Evolutionary conservation across 2,888 invertebrate genomes (phyloP), one percentile per base, ranked within the genome.

Genomic region (Sialis fuliginosa): DNA sequence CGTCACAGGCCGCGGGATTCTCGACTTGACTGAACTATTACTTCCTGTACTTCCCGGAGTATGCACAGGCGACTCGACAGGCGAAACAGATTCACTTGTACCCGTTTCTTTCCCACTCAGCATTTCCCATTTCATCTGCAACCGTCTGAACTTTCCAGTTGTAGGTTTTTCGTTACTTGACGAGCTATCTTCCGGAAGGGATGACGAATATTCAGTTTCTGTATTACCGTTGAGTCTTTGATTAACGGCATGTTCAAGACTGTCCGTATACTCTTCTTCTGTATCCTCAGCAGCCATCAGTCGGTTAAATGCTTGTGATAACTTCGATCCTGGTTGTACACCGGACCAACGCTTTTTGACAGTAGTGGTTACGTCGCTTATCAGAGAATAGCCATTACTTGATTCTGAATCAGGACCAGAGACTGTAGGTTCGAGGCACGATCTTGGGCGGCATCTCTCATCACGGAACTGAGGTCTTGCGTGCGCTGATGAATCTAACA

Each of bases 121-220:
- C 66, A 81, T 73, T 60, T 87, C 86, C 87, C 87, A 87, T 58
- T 82, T 82, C 58, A 81, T 76, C 58, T 85, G 85, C 49, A 87
- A 65, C 52, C 80, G 72, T 22, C 79, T 72, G 67, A 86, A 87
- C 58, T 82, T 79, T 50, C 75, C 74, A 13, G 77, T 79, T 7
- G 65, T 64, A 9, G 13, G 13, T 52, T 63, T 64, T 31, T 63
- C 63, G 50, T 66, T 65, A 1, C 60, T 59, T 33, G 58, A 48
- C 46, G 62, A 62, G 1, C 62, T 62, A 32, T 60, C 58, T 4
- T 48, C 44, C n/a, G 49, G 52, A 9, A 52, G 42, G 31, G 45
- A 48, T 44, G 44, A 45, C 39, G 44, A 47, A n/a, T 33, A 12
- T 37, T 37, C 12, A 12, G 33, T 10, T 6, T 43, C 33, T 33